Conservation (phyloP, 2,888 invertebrate species). For the Morinoia aosen region DNA sequence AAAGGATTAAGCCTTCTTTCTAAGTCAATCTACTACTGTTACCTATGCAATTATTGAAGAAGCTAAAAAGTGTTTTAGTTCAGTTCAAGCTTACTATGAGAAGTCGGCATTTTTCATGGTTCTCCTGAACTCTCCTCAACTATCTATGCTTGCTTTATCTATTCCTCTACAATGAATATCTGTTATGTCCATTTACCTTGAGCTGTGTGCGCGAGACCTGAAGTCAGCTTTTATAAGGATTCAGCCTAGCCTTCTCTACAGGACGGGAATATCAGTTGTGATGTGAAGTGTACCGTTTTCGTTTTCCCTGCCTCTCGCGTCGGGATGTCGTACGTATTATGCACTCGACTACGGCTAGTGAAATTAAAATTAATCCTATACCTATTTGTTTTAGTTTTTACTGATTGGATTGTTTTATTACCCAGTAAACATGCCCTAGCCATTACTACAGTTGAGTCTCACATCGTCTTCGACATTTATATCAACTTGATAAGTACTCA, state of each 20-base stretch:
- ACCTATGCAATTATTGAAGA: too few species aligned
- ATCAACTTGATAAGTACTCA: neutral
- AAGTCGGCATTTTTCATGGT: too few species aligned
- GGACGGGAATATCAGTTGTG: neutral
- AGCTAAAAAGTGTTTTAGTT: too few species aligned
- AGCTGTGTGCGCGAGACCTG: neutral
- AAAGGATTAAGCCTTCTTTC: too few species aligned
- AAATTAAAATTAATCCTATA: neutral
- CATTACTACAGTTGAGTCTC: neutral
- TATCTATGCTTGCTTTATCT: too few species aligned
- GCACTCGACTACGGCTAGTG: neutral
- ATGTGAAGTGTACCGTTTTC: neutral
- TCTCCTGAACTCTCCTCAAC: too few species aligned
- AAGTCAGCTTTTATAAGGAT: neutral
- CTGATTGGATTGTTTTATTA: neutral
- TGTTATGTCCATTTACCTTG: neutral
- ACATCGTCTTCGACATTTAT: neutral
- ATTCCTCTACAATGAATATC: too few species aligned
- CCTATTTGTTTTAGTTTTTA: neutral
- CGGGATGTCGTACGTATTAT: neutral
- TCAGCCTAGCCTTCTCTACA: neutral
- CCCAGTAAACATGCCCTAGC: neutral
- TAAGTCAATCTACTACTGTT: too few species aligned
- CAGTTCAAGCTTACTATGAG: too few species aligned
- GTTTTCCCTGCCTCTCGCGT: neutral